phyloP scores from a whole-genome alignment of 2,888 invertebrate species.

The Melanotus villosus region DNA sequence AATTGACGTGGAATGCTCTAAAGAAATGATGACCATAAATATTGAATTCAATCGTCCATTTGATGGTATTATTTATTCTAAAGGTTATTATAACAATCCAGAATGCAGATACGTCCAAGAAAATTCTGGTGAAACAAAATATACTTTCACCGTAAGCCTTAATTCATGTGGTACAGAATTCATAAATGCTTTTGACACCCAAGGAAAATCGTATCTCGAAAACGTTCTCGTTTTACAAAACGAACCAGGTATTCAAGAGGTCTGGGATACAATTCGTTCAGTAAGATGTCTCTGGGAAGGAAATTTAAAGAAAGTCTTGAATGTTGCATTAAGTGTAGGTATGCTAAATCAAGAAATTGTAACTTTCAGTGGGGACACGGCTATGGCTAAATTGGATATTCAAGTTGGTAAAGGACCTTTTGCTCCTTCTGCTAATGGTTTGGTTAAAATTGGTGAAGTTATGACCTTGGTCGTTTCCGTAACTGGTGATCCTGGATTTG shows the following conservation, averaged over 20 bases:
- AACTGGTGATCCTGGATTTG: constrained; percentile 84
- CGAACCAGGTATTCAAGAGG: constrained; percentile 81
- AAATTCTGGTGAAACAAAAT: constrained; percentile 79
- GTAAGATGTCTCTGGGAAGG: constrained; percentile 89
- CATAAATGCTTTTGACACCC: constrained; percentile 82
- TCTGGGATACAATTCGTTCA: constrained; percentile 84
- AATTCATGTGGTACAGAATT: constrained; percentile 86
- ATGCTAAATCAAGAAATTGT: constrained; percentile 86
- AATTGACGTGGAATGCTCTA: constrained; percentile 83
- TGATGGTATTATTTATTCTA: constrained; percentile 86
- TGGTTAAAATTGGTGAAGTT: constrained; percentile 85
- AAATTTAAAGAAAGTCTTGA: constrained; percentile 81
- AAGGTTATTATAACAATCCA: constrained; percentile 79
- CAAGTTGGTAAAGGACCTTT: constrained; percentile 84
- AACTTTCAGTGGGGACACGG: constrained; percentile 89
- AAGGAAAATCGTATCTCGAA: constrained; percentile 85
- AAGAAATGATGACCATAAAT: constrained; percentile 87
- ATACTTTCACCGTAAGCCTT: constrained; percentile 81
- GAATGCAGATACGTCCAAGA: constrained; percentile 82
- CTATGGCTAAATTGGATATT: constrained; percentile 83
- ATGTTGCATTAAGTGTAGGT: constrained; percentile 82
- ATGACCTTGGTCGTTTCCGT: constrained; percentile 87
- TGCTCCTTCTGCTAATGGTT: constrained; percentile 81
- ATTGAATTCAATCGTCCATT: constrained; percentile 84
- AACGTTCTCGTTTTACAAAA: constrained; percentile 85